phyloP scores from a whole-genome alignment of 2,797 vertebrate genomes.

The Geotrypetes seraphini region DNA sequence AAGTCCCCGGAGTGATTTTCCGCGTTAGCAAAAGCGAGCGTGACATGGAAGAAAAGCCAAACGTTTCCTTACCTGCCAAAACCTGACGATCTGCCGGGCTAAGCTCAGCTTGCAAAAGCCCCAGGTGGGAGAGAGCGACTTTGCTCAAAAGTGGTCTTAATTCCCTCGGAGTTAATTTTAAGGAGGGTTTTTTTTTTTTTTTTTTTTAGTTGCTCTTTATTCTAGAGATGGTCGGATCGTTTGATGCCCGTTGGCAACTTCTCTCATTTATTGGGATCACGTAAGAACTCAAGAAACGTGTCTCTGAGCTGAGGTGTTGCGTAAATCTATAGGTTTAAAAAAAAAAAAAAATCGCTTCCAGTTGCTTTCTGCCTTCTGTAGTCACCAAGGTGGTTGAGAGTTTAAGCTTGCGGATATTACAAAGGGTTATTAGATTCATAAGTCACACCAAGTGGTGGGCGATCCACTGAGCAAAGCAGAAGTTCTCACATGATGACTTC shows the following conservation, averaged over 20 bases:
- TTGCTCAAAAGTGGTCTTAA: constrained; percentile 42
- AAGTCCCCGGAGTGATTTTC: constrained; percentile 63
- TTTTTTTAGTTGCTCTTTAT: constrained; percentile 35
- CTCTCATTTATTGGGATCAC: constrained; percentile 85
- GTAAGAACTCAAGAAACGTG: constrained; percentile 79
- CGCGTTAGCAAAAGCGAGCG: constrained; percentile 14
- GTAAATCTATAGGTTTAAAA: constrained; percentile 74
- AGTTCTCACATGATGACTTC: constrained; percentile 99
- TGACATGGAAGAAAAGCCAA: constrained; percentile 32
- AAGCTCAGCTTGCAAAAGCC: constrained; percentile 41
- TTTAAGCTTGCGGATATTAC: constrained; percentile 95
- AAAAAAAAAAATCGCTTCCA: constrained; percentile 56
- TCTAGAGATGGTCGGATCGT: constrained; percentile 39
- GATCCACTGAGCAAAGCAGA: constrained; percentile 98
- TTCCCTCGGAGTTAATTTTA: constrained; percentile 11
- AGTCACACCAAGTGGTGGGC: constrained; percentile 99
- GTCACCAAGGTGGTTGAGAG: constrained; percentile 91
- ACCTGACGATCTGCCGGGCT: constrained; percentile 32
- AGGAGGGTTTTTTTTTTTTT: no score
- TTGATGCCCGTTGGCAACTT: constrained; percentile 53
- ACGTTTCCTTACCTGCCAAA: constrained; percentile 52
- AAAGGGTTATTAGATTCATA: constrained; percentile 99
- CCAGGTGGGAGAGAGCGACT: constrained; percentile 36
- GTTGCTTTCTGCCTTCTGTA: constrained; percentile 79
- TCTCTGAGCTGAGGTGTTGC: constrained; percentile 76